Conservation (phyloP, 2,797 vertebrate genomes). For the Silurus aristotelis region DNA sequence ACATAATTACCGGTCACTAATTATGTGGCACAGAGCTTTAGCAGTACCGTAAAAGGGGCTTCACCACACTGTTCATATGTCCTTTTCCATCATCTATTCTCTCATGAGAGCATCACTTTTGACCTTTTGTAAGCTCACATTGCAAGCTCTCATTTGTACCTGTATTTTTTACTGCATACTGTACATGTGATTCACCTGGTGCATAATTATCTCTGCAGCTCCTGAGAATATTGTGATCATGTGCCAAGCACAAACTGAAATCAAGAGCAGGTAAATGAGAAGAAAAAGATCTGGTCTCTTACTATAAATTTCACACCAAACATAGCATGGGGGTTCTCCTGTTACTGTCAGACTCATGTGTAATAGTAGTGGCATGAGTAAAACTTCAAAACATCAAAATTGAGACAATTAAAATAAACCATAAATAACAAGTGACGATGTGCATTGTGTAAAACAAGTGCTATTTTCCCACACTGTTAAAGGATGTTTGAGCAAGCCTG, state of each 20-base stretch:
- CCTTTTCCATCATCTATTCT: conserved; percentile 35
- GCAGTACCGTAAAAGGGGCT: neutral
- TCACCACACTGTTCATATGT: neutral
- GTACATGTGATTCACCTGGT: neutral
- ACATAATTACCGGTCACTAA: conserved; percentile 51
- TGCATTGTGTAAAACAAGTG: conserved; percentile 9
- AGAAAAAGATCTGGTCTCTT: conserved; percentile 3
- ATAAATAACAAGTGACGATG: neutral
- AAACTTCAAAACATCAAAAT: neutral
- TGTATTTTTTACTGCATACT: conserved; percentile 17
- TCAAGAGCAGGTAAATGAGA: conserved; percentile 2
- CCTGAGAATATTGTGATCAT: conserved; percentile 27
- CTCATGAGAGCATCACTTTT: conserved; percentile 35
- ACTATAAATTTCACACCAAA: conserved; percentile 22
- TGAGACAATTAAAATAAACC: neutral
- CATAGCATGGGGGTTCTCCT: neutral
- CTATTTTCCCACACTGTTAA: conserved; percentile 22
- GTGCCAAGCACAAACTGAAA: conserved; percentile 22
- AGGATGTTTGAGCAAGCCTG: neutral
- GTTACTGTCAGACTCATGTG: neutral
- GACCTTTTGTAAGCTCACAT: conserved; percentile 31
- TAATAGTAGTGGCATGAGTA: neutral
- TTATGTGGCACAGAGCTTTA: conserved; percentile 36
- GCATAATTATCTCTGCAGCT: conserved; percentile 18
- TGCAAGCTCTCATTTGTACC: conserved; percentile 27